Evolutionary conservation across 2,797 vertebrate genomes (phyloP), one percentile per base, ranked within the genome.

Genomic region (Falco concolor): DNA sequence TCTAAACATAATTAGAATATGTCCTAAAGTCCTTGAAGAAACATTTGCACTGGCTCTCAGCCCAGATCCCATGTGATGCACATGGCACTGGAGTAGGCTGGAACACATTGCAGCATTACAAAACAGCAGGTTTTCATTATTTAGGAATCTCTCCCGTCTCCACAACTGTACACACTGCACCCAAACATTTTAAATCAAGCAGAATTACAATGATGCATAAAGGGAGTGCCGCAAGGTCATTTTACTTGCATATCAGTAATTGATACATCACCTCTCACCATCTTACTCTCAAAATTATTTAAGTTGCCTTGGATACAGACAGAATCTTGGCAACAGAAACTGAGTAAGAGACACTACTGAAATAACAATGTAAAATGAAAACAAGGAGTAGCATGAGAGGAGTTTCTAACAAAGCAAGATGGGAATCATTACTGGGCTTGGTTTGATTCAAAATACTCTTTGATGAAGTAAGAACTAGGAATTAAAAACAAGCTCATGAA

Each of bases 11-110:
- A 96, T 97, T 93, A 97, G 92, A 95, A 91, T 97, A 96, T 91
- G 95, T 95, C 97, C 94, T 95, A n/a, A 90, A 93, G 95, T 91
- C 95, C 88, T 97, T 96, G 95, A 94, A 96, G 89, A 95, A 97
- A 96, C 89, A 89, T 96, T 97, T 95, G 93, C 81, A 44, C 91
- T 97, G 96, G 96, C 95, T 95, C 80, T 23, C 67, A 96, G 96
- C 96, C 96, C 97, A 96, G 96, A 96, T 59, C 84, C 82, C 93
- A 95, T 47, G 84, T 95, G 93, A 96, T 77, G 79, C 34, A 23
- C 90, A 80, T 93, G 90, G 89, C 89, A 93, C 86, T 89, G 88
- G 93, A 95, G 96, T 82, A 94, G 82, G 89, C 83, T 94, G 79
- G 93, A 96, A 96, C 94, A 96, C 1, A 54, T 74, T 72, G 68